Conservation (phyloP, 2,888 invertebrate genomes). For the Diarsia mendica region DNA sequence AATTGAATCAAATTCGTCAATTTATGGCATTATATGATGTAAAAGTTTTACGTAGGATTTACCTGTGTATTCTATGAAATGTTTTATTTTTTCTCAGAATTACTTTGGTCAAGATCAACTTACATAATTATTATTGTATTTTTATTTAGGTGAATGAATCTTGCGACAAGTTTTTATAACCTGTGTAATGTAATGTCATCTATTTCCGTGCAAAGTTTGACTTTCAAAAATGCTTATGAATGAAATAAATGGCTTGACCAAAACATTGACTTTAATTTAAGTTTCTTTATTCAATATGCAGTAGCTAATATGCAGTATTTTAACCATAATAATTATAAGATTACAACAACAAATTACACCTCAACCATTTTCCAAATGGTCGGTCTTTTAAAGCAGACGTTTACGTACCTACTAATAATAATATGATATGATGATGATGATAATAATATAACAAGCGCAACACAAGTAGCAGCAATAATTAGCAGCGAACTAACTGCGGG, state of each 20-base stretch:
- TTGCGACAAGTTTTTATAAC: no score
- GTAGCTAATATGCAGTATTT: background rate
- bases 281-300: background rate
- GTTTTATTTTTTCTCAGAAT: no score
- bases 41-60: no score
- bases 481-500: conserved; percentile 17
- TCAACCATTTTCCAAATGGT: background rate
- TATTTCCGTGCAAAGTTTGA: background rate
- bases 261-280: background rate
- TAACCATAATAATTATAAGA: background rate
- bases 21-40: no score
- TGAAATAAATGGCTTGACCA: background rate
- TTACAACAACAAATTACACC: background rate
- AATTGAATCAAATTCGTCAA: no score
- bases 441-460: conserved; percentile 20
- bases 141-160: no score
- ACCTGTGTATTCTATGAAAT: no score
- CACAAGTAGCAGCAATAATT: conserved; percentile 18
- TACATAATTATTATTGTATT: no score
- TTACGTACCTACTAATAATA: conserved; percentile 11
- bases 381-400: background rate
- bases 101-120: no score
- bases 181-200: no score
- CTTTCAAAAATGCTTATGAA: background rate
- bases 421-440: background rate